Base-by-base conservation (phyloP, 1,140 invertebrate species). In the Microplitis mediator region DNA sequence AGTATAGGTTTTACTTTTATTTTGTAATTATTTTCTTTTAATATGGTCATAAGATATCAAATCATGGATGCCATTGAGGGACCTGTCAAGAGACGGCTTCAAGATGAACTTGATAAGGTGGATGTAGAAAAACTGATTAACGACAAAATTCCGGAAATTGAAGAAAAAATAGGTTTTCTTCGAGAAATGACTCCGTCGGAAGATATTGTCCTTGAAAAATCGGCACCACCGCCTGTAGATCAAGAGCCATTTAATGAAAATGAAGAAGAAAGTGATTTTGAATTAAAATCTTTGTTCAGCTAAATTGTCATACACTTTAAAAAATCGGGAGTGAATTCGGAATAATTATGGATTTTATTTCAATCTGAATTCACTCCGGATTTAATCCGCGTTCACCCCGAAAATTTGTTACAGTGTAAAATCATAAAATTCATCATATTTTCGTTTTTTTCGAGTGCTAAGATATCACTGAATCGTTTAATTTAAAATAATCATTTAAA, bases 61-160 rank as follows among this genome's bases (percentile, higher is more conserved):
- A 94, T 95, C 73, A 93, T 94, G 89, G 92, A 95, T 79, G 93
- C 93, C 3, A 81, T 94, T 6, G 94, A 95, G 84, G 90, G 90
- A 65, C 93, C 93, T 0, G 83, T 95, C 3, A 92, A 89, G 77
- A 89, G 90, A 72, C 89, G 91, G 60, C 87, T 95, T 0, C 90
- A 91, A 77, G 89, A 91, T 72, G 90, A 92, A 75, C 82, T 95
- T 34, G 89, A 94, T 77, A 90, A 90, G 75, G 87, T 94, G 34
- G 89, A 95, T 77, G 89, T 94, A 4, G 93, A 94, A 79, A 88
- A 91, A 75, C 82, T 91, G 50, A 93, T 94, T 69, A 90, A 92
- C 71, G 86, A 91, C 50, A 89, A 92, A 79, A 84, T 92, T 23
- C 89, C 90, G 4, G 89, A 91, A 76, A 84, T 93, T 31, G 91